Percentiles rank a stretch among this genome's conserved stretches.
These are phyloP conservation scores for Ophraella communa DNA, from an alignment of 2,888 invertebrate genomes.

Conservation along the genomic window DNA sequence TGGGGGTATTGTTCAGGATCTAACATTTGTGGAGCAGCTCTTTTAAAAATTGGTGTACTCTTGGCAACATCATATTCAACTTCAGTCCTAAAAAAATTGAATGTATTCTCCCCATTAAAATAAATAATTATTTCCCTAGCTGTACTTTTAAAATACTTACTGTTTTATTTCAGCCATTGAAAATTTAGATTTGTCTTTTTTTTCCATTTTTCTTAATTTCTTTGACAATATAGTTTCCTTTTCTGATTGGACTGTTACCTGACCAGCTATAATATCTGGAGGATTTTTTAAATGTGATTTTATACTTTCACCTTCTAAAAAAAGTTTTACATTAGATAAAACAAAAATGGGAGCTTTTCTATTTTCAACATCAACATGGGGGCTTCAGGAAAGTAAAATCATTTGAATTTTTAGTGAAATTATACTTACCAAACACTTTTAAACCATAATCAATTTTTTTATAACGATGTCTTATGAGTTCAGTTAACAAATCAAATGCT, in stretches of 20 bases:
- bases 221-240: conserved; percentile 81
- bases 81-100: conserved; percentile 41
- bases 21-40: conserved; percentile 55
- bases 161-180: conserved; percentile 40
- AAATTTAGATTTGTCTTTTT: conserved; percentile 65
- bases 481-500: conserved; percentile 55
- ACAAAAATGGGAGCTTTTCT: too few species aligned
- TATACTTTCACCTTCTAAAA: conserved; percentile 27
- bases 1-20: conserved; percentile 74
- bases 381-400: too few species aligned
- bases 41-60: conserved; percentile 49
- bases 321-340: too few species aligned
- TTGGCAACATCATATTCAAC: conserved; percentile 48
- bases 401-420: too few species aligned
- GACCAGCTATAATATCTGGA: conserved; percentile 68
- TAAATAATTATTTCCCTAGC: too few species aligned
- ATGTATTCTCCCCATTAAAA: too few species aligned
- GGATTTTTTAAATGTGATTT: conserved; percentile 31
- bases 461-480: conserved; percentile 53
- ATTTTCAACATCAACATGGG: too few species aligned
- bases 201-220: conserved; percentile 83
- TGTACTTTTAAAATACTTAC: conserved; percentile 36
- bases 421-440: conserved; percentile 30
- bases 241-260: conserved; percentile 84
- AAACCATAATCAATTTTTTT: conserved; percentile 45